A percentile compares a stretch with the other conserved stretches of the same genome.
Conservation (phyloP, 2,113 vertebrate species). For the Paracanthobrama guichenoti region DNA sequence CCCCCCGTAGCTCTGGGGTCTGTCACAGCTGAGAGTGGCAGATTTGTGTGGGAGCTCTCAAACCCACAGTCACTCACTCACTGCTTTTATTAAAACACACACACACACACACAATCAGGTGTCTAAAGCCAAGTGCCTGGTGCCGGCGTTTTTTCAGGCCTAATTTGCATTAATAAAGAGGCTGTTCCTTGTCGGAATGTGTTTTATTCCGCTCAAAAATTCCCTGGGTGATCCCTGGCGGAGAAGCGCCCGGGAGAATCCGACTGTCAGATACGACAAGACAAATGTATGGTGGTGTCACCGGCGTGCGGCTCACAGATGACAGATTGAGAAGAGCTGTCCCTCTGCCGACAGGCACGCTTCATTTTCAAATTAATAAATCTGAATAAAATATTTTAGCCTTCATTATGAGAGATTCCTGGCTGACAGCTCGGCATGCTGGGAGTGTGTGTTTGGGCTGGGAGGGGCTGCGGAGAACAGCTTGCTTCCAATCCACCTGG, state of each 20-base stretch:
- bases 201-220: slow-evolving; percentile 98
- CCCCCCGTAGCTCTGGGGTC: slow-evolving; percentile 34
- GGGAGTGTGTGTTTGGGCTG: slow-evolving; percentile 83
- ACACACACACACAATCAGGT: slow-evolving; percentile 69
- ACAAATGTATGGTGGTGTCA: slow-evolving; percentile 98
- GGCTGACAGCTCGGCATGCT: slow-evolving; percentile 96
- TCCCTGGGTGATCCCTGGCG: slow-evolving; percentile 93
- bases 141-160: slow-evolving; percentile 86
- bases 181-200: slow-evolving; percentile 99
- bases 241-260: slow-evolving; percentile 95
- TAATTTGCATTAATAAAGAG: slow-evolving; percentile 99
- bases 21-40: slow-evolving; percentile 71
- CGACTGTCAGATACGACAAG: slow-evolving; percentile 99
- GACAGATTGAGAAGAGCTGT: slow-evolving; percentile 99
- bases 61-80: slow-evolving; percentile 64
- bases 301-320: slow-evolving; percentile 90
- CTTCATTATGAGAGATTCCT: slow-evolving; percentile 97
- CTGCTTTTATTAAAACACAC: slow-evolving; percentile 80
- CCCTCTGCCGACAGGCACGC: slow-evolving; percentile 98
- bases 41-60: slow-evolving; percentile 69
- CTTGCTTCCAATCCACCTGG: slow-evolving; percentile 97
- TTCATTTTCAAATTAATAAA: slow-evolving; percentile 99
- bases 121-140: slow-evolving; percentile 84
- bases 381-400: slow-evolving; percentile 99
- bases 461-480: slow-evolving; percentile 90